Conservation (phyloP, 2,888 invertebrate genomes). For the Heteromurus nitidus region DNA sequence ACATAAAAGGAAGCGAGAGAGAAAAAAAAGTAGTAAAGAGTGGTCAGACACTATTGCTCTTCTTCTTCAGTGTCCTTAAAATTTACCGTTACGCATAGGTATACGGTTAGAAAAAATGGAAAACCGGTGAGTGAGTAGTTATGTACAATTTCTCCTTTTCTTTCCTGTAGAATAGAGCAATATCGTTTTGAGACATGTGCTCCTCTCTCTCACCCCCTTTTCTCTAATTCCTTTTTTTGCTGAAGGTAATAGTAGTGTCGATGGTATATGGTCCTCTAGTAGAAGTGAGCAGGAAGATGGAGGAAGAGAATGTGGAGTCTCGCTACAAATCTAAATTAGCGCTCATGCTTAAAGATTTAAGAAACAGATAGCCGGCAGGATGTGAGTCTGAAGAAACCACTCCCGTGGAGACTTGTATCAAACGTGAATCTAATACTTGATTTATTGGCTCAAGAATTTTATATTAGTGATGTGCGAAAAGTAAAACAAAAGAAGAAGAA, state of each 20-base stretch:
- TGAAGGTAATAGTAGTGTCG: slow-evolving; percentile 19
- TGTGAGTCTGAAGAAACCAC: slow-evolving; percentile 57
- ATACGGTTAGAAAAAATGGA: slow-evolving; percentile 36
- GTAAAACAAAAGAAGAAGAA: slow-evolving; percentile 16
- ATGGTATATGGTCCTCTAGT: background rate
- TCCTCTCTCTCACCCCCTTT: no score
- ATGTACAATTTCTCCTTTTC: background rate
- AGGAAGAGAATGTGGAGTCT: slow-evolving; percentile 16
- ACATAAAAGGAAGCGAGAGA: background rate
- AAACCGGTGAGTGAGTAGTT: background rate
- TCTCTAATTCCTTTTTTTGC: slow-evolving; percentile 16
- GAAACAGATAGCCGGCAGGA: slow-evolving; percentile 54
- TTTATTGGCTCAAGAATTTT: slow-evolving; percentile 71
- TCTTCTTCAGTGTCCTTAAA: slow-evolving; percentile 11
- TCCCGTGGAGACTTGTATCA: slow-evolving; percentile 68
- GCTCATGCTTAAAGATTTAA: slow-evolving; percentile 59
- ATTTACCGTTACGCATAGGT: slow-evolving; percentile 3
- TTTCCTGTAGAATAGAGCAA: slow-evolving; percentile 3
- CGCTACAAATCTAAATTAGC: slow-evolving; percentile 59
- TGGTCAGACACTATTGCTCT: slow-evolving; percentile 12
- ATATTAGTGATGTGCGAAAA: slow-evolving; percentile 63
- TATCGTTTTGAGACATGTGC: slow-evolving; percentile 9
- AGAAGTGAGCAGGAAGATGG: slow-evolving; percentile 20
- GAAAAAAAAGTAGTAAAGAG: background rate
- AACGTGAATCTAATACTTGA: slow-evolving; percentile 71